These are phyloP conservation scores for Pemphigus obesinymphae DNA, from an alignment of 1,140 invertebrate genomes.

Conservation along the genomic window DNA sequence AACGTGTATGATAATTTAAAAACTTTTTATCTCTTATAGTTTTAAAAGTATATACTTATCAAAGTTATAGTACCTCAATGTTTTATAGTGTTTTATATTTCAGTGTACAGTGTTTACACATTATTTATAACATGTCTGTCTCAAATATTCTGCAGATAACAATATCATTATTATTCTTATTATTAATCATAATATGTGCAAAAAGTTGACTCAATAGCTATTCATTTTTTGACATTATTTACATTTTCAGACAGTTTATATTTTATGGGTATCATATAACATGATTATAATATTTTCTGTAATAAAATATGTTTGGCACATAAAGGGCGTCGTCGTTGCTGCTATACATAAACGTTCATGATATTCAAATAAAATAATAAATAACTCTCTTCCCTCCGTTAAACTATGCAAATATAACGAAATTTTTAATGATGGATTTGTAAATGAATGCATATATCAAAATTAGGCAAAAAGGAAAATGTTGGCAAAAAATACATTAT, in stretches of 20 bases:
- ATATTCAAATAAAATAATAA: conserved; percentile 5
- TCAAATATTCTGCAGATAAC: neutral
- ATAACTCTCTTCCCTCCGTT: neutral
- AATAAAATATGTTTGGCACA: conserved; percentile 5
- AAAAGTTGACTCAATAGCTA: conserved; percentile 5
- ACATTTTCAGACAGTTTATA: conserved; percentile 18
- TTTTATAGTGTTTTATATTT: too few species aligned
- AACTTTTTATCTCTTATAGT: too few species aligned
- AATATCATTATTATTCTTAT: conserved; percentile 1
- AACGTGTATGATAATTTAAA: too few species aligned
- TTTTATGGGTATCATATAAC: conserved; percentile 14
- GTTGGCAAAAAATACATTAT: too few species aligned
- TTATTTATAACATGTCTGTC: neutral
- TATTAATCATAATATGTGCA: neutral
- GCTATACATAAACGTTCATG: neutral
- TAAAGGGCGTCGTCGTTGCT: neutral
- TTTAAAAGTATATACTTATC: too few species aligned
- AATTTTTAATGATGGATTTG: neutral
- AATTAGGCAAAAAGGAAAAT: neutral
- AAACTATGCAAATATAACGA: neutral
- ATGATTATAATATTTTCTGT: conserved; percentile 26
- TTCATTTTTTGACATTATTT: conserved; percentile 17
- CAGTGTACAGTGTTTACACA: too few species aligned
- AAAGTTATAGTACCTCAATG: too few species aligned
- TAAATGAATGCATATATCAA: neutral